phyloP scores from a whole-genome alignment of 2,888 invertebrate genomes.

The Myopa testacea region DNA sequence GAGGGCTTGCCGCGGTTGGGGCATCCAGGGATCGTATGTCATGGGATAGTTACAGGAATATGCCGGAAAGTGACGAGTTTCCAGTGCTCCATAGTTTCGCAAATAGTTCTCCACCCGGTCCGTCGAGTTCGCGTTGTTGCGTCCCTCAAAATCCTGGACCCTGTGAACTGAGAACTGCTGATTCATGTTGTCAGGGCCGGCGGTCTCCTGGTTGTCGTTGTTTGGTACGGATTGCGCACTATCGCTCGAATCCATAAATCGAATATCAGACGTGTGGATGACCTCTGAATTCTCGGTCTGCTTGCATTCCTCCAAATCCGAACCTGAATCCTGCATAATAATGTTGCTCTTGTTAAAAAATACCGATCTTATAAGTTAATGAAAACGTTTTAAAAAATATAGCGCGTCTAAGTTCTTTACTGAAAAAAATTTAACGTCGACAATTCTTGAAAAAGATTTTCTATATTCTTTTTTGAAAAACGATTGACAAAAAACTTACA shows the following conservation, averaged over 20 bases:
- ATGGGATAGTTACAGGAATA: constrained; percentile 35
- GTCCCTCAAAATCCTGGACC: constrained; percentile 43
- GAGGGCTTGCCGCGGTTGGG: constrained; percentile 20
- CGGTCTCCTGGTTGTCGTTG: not conserved
- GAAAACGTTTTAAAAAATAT: no score
- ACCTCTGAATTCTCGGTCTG: not conserved
- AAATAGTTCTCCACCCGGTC: constrained; percentile 47
- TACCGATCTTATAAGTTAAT: no score
- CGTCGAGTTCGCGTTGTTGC: constrained; percentile 28
- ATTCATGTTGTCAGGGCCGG: not conserved
- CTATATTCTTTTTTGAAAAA: no score
- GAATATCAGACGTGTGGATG: constrained; percentile 45
- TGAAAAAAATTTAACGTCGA: no score
- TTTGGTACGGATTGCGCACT: constrained; percentile 36
- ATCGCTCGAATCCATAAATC: constrained; percentile 47
- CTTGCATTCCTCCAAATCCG: no score
- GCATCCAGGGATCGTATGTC: constrained; percentile 14
- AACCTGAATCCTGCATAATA: no score
- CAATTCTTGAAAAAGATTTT: no score
- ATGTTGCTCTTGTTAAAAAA: no score
- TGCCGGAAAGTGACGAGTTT: constrained; percentile 36
- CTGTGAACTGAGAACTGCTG: constrained; percentile 37
- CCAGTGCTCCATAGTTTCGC: constrained; percentile 42
- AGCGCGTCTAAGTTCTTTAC: no score
- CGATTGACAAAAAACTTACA: no score